phyloP scores from a whole-genome alignment of 2,113 vertebrate genomes.

The Pimephales promelas region DNA sequence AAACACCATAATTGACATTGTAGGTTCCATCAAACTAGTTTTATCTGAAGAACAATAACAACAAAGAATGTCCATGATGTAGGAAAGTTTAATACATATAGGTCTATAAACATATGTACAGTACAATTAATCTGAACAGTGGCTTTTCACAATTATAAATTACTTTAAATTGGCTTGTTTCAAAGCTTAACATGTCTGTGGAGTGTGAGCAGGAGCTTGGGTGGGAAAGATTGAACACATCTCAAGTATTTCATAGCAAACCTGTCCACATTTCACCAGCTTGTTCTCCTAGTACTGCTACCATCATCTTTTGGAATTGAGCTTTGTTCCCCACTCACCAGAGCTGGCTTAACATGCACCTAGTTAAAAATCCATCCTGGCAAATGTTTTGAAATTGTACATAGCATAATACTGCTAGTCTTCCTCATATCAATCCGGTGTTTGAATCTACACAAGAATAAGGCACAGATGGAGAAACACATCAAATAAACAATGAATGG shows the following conservation, averaged over 20 bases:
- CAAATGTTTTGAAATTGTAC: slow-evolving; percentile 27
- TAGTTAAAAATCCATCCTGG: slow-evolving; percentile 18
- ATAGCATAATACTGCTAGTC: slow-evolving; percentile 62
- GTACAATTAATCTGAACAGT: slow-evolving; percentile 91
- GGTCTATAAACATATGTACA: slow-evolving; percentile 97
- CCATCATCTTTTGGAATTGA: slow-evolving; percentile 40
- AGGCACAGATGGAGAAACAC: slow-evolving; percentile 76
- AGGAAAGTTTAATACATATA: slow-evolving; percentile 99
- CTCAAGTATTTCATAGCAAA: neutral
- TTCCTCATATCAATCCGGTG: slow-evolving; percentile 59
- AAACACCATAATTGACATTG: too few relatives aligned
- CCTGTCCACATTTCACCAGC: slow-evolving; percentile 6
- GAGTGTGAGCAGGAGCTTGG: slow-evolving; percentile 35
- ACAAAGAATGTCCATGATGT: slow-evolving; percentile 85
- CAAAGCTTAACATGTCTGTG: slow-evolving; percentile 64
- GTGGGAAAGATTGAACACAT: neutral
- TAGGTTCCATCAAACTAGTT: neutral
- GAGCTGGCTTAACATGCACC: slow-evolving; percentile 9
- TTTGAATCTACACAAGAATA: slow-evolving; percentile 69
- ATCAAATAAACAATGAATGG: slow-evolving; percentile 16
- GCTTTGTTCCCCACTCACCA: slow-evolving; percentile 32
- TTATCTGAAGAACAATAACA: slow-evolving; percentile 52
- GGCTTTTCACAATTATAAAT: slow-evolving; percentile 98
- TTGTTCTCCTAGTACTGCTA: neutral
- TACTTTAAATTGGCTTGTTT: slow-evolving; percentile 81